Evolutionary conservation across 2,113 vertebrate species (phyloP).

Genomic region (Neopipo cinnamomea): DNA sequence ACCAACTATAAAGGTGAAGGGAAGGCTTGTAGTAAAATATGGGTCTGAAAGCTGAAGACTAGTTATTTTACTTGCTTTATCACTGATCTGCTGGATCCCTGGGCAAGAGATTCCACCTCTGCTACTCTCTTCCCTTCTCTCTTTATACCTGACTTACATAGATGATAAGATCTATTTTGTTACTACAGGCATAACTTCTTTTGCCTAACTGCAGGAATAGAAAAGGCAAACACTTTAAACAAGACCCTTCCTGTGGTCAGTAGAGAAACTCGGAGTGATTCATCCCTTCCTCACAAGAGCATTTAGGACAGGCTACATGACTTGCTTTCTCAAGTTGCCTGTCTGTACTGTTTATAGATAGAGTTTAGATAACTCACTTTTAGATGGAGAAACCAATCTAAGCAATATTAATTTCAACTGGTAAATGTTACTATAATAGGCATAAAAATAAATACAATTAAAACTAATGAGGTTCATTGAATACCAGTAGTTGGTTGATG

Average conservation of each 20-base stretch:
- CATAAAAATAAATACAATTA: slow-evolving; percentile 11
- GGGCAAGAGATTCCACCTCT: neutral
- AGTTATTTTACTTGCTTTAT: neutral
- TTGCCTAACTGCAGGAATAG: neutral
- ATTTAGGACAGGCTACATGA: neutral
- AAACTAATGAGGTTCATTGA: neutral
- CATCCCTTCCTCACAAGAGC: neutral
- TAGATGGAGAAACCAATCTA: neutral
- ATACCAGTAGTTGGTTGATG: neutral
- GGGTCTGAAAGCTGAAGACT: neutral
- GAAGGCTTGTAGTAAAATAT: neutral
- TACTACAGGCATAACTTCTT: neutral
- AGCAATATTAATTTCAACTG: neutral
- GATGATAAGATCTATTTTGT: neutral
- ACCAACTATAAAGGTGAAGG: neutral
- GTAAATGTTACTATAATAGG: neutral
- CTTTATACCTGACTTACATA: neutral
- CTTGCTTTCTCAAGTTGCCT: neutral
- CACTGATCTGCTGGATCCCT: neutral
- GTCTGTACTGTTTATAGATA: neutral
- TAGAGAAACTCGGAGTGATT: neutral
- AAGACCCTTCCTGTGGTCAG: neutral
- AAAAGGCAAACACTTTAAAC: neutral
- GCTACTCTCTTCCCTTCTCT: neutral
- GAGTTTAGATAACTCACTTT: neutral